These are phyloP conservation scores for Okapia johnstoni DNA, from an alignment of 2,113 vertebrate genomes.

Conservation along the genomic window DNA sequence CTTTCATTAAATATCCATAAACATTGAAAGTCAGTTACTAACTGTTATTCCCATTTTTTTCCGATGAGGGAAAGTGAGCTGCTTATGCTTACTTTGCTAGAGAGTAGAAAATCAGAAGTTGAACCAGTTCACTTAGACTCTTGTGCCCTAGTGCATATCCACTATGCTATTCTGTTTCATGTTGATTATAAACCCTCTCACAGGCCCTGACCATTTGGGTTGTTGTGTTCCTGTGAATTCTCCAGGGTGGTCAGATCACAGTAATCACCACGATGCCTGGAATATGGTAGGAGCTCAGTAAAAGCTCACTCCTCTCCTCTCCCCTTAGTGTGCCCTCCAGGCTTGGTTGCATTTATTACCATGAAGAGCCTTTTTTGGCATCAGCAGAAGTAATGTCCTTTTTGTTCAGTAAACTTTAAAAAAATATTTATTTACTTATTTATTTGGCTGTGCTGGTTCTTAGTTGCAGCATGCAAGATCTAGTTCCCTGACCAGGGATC, in stretches of 20 bases:
- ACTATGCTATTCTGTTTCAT: neutral
- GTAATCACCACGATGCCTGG: neutral
- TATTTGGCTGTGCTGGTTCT: neutral
- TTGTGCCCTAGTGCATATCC: neutral
- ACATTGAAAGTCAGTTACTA: neutral
- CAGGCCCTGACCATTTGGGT: neutral
- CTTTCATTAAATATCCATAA: neutral
- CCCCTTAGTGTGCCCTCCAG: neutral
- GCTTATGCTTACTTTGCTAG: neutral
- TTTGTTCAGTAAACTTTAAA: neutral
- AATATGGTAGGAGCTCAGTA: neutral
- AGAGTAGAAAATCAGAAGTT: neutral
- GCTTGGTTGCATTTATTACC: neutral
- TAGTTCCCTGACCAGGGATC: neutral
- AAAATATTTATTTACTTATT: neutral
- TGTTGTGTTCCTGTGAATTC: neutral
- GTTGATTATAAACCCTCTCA: neutral
- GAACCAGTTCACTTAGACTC: neutral
- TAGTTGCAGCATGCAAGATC: neutral
- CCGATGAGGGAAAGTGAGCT: neutral
- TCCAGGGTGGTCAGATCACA: neutral
- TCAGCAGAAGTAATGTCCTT: neutral
- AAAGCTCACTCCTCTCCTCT: neutral
- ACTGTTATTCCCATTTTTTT: neutral
- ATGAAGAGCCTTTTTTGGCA: neutral